Conservation (phyloP, 2,888 invertebrate species). For the Dryadula phaetusa region DNA sequence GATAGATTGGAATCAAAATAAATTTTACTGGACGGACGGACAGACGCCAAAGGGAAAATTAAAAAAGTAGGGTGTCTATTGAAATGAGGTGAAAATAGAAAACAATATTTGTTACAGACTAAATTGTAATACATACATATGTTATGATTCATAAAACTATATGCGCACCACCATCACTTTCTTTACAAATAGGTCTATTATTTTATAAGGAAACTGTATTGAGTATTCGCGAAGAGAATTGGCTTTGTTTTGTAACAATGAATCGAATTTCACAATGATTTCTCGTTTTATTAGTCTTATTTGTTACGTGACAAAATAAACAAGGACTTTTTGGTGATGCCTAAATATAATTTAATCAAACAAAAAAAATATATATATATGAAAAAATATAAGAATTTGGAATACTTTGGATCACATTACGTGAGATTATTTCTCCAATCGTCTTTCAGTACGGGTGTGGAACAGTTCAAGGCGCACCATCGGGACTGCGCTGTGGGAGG, state of each 20-base stretch:
- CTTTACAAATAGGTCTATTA: neutral
- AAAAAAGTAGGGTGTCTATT: slow-evolving; percentile 34
- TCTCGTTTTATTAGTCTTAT: neutral
- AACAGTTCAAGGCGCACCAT: slow-evolving; percentile 92
- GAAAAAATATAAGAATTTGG: slow-evolving; percentile 40
- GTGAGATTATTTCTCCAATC: slow-evolving; percentile 76
- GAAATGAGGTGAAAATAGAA: neutral
- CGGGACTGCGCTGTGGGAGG: slow-evolving; percentile 93
- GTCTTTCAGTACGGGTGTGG: slow-evolving; percentile 56
- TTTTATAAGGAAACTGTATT: slow-evolving; percentile 18
- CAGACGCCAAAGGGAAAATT: slow-evolving; percentile 63
- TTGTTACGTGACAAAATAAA: slow-evolving; percentile 1
- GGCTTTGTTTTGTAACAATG: slow-evolving; percentile 9
- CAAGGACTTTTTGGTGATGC: neutral
- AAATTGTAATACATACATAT: neutral
- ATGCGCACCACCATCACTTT: neutral
- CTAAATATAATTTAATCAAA: slow-evolving; percentile 10
- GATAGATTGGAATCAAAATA: slow-evolving; percentile 53
- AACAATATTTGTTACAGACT: neutral
- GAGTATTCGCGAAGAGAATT: slow-evolving; percentile 1
- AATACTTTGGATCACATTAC: slow-evolving; percentile 55
- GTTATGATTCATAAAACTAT: neutral
- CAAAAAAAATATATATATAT: neutral
- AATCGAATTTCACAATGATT: slow-evolving; percentile 4
- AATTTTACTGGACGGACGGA: slow-evolving; percentile 78